Evolutionary conservation across 2,888 invertebrate species (phyloP), one percentile per base, ranked within the genome.

Genomic region (Lycia hirtaria): DNA sequence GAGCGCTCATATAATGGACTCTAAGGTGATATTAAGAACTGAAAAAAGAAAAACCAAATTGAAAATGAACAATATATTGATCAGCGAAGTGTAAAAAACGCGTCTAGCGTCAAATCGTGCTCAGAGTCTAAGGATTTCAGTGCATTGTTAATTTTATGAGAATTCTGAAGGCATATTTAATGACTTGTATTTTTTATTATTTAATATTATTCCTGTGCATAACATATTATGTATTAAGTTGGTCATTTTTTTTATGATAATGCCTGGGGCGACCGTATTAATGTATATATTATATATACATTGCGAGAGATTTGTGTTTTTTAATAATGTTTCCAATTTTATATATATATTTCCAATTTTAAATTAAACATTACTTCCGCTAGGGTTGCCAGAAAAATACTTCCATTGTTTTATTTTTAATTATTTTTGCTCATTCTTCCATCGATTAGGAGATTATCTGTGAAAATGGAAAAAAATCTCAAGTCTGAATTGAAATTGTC

Each of bases 371-470:
- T 10, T 45, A 22, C 4, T 41, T 17, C 35, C 30, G 20, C 43
- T 56, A 50, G 17, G 38, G 56, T 56, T 56, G 50, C 50, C 56
- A 22, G 22, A 7, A 44, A 44, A n/a, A 37, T 7, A 10, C 17
- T 43, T 32, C 15, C 14, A 30, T 22, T n/a, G 5, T 24, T 17
- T n/a, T 54, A 22, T 32, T 44, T 12, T 20, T 19, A 4, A 12
- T 35, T 32, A 15, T 43, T 3, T 22, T 49, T 22, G 44, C 37
- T 44, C 44, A 44, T 33, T 10, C n/a, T 1, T 2, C 2, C 20
- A n/a, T n/a, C n/a, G n/a, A n/a, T n/a, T n/a, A n/a, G n/a, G n/a
- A n/a, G n/a, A n/a, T n/a, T n/a, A n/a, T n/a, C n/a, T n/a, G n/a
- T n/a, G n/a, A n/a, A n/a, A n/a, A n/a, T n/a, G n/a, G n/a, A n/a